Evolutionary conservation across 2,113 vertebrate genomes (phyloP).

Genomic region (Phrynosoma platyrhinos): DNA sequence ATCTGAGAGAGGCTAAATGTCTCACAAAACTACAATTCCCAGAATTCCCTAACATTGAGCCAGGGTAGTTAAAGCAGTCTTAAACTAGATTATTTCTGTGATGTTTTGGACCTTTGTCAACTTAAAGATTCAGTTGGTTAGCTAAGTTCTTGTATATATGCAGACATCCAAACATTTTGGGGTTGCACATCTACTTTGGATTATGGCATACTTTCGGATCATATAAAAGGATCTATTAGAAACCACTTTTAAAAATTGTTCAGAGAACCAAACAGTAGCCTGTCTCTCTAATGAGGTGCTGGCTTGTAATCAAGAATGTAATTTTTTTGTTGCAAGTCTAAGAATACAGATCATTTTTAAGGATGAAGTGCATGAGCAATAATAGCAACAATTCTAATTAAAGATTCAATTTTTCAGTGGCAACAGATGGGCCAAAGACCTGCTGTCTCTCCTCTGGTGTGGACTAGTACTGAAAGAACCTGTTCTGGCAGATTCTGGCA

Average conservation of each 20-base stretch:
- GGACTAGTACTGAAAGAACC: not conserved
- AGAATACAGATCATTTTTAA: not conserved
- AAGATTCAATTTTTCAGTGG: not conserved
- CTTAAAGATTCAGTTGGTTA: too few relatives aligned
- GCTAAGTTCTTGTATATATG: not conserved
- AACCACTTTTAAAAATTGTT: not conserved
- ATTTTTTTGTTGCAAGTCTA: not conserved
- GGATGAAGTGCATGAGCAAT: not conserved
- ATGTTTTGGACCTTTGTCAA: too few relatives aligned
- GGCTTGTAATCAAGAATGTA: not conserved
- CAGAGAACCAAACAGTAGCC: not conserved
- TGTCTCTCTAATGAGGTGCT: not conserved
- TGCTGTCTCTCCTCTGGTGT: not conserved
- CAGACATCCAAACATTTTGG: not conserved
- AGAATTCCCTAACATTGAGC: too few relatives aligned
- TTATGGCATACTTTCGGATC: not conserved
- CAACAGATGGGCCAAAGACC: not conserved
- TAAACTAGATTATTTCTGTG: too few relatives aligned
- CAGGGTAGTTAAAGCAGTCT: too few relatives aligned
- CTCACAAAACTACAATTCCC: too few relatives aligned
- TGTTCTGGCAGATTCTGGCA: not conserved
- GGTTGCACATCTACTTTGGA: not conserved
- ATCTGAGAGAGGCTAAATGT: too few relatives aligned
- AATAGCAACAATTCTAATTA: not conserved
- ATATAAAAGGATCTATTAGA: not conserved